Base-by-base conservation (phyloP, 1,140 invertebrate species). In the Zaprionus davidi region DNA sequence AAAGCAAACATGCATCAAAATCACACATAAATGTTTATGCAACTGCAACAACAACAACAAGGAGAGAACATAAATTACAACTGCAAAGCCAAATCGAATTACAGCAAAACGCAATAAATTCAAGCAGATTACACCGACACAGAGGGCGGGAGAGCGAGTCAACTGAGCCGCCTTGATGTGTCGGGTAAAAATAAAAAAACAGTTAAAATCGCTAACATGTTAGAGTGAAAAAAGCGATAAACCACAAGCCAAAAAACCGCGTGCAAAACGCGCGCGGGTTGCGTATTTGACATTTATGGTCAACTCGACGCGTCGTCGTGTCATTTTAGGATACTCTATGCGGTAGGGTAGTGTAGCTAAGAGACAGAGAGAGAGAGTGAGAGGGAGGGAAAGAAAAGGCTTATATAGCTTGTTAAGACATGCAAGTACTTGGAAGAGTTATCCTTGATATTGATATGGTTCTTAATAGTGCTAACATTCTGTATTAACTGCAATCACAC, bases 41-140 rank as follows among this genome's bases (percentile, higher is more conserved):
- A 79, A 80, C 68, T 62, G 28, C 49, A 71, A 44, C 69, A 65
- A 49, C 36, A 70, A 36, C 55, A 34, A 46, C 34, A 71, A 11
- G 53, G 66, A 36, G 58, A 78, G 64, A 70, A 76, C 41, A 55
- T 57, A 28, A 72, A 63, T 87, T 87, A 85, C 49, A 53, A 56
- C 62, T 79, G 73, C 66, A 68, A 34, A 34, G 59, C 76, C 77
- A 88, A 81, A 83, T 87, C 71, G 51, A 90, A 85, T 81, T 90
- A 88, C 72, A 83, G 68, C 36, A 64, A 79, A 82, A 72, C 70
- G 81, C 81, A 85, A 88, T 88, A 79, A 90, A 85, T 85, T 79
- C 58, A 69, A 88, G 81, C 78, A 90, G 85, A 88, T 88, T 87
- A 87, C 78, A 88, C 46, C 46, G 83, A 78, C 71, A 59, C 53